Conservation (phyloP, 2,113 vertebrate species). For the Rana temporaria region DNA sequence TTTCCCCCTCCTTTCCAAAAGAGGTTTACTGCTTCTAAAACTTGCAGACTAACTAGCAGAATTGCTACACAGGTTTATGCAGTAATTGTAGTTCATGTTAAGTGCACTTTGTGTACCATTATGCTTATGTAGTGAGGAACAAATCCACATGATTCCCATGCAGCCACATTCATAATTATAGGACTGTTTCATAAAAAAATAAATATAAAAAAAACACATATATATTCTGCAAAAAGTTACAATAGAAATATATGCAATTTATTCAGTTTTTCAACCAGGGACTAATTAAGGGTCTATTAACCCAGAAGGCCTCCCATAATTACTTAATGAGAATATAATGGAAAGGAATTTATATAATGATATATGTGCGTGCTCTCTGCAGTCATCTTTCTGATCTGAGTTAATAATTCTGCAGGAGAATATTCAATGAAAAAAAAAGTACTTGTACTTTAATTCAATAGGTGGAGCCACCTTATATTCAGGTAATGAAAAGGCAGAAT, state of each 20-base stretch:
- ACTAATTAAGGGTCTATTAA: slow-evolving; percentile 49
- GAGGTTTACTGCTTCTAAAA: slow-evolving; percentile 7
- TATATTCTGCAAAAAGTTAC: slow-evolving; percentile 28
- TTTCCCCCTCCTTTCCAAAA: background rate
- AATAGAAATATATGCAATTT: slow-evolving; percentile 38
- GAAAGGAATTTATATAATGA: slow-evolving; percentile 40
- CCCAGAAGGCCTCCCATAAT: slow-evolving; percentile 32
- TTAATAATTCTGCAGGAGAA: slow-evolving; percentile 11
- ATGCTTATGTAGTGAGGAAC: slow-evolving; percentile 34
- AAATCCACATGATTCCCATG: slow-evolving; percentile 23
- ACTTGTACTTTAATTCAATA: slow-evolving; percentile 39
- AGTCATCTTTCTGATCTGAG: background rate
- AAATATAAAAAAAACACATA: slow-evolving; percentile 34
- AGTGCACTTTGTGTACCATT: slow-evolving; percentile 41
- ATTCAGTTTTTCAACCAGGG: slow-evolving; percentile 3
- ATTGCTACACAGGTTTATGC: slow-evolving; percentile 12
- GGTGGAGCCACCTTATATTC: slow-evolving; percentile 39
- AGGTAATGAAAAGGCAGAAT: slow-evolving; percentile 27
- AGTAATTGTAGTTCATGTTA: slow-evolving; percentile 50
- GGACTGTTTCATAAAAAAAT: slow-evolving; percentile 29
- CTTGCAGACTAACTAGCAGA: slow-evolving; percentile 1
- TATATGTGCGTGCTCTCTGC: slow-evolving; percentile 23
- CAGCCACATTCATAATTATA: slow-evolving; percentile 52
- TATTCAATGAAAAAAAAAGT: slow-evolving; percentile 22
- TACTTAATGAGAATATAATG: slow-evolving; percentile 51